Evolutionary conservation across 2,113 vertebrate species (phyloP), one percentile per base, ranked within the genome.

Genomic region (Peromyscus leucopus): DNA sequence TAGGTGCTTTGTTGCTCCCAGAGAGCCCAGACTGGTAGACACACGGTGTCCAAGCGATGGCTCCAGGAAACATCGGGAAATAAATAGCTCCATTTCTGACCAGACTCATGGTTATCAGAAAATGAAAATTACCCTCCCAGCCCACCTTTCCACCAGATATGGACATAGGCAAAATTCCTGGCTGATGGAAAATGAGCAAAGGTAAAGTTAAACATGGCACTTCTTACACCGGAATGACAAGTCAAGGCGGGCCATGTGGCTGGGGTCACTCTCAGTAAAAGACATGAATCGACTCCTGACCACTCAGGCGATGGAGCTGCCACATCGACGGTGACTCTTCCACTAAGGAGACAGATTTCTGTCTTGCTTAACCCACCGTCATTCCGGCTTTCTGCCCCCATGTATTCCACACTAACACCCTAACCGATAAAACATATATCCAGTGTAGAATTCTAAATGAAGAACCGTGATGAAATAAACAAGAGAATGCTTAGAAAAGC

Each of bases 241-340:
- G 21, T 31, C 31, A 1, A 0, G 2, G 26, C 0, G 5, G 76
- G 2, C 48, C 0, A 0, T 1, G 11, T 4, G 2, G 21, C 21
- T 1, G 2, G 26, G 51, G 36, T 22, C 51, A 0, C 36, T 69
- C 57, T 26, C 28, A 12, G 46, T 1, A n/a, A 6, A 72, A 15
- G 39, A 67, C 5, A 11, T 2, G 9, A 3, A 0, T 8, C 42
- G 24, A 7, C 42, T 36, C 3, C 42, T 4, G 42, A 2, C 21
- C 6, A 0, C 22, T 3, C 10, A 16, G n/a, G 8, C 16, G 10
- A 4, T 2, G 28, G 19, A 51, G 69, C 7, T 1, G 0, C 17
- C 24, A 39, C 7, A 0, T 13, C 12, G 12, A 1, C 22, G 31
- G 6, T 5, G 42, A 71, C 4, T 0, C n/a, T 24, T 16, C 26